phyloP scores from a whole-genome alignment of 2,888 invertebrate genomes.

The Ceratothoa steindachneri region DNA sequence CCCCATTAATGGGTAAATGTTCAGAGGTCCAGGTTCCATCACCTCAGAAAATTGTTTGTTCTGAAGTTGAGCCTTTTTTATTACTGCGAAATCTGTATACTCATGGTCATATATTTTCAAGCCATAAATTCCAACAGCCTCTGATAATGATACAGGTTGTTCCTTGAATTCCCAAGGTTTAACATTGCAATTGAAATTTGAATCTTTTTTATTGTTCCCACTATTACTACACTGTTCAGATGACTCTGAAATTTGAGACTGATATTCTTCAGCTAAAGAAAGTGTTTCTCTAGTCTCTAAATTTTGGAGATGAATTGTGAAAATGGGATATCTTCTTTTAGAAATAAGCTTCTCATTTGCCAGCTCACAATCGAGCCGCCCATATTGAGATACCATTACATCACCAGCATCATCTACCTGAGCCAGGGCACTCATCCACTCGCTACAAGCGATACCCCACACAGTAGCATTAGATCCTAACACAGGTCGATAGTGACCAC shows the following conservation, averaged over 20 bases:
- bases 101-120: conserved; percentile 25
- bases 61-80: conserved; percentile 42
- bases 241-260: background rate
- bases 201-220: background rate
- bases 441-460: conserved; percentile 50
- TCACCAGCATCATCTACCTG: conserved; percentile 59
- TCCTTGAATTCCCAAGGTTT: conserved; percentile 44
- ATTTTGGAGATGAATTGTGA: conserved; percentile 18
- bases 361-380: conserved; percentile 52
- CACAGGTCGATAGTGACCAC: conserved; percentile 21
- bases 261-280: conserved; percentile 32
- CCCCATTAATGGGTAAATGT: conserved; percentile 53
- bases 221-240: background rate
- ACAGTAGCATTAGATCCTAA: conserved; percentile 27
- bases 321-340: conserved; percentile 25
- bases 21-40: conserved; percentile 50
- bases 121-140: conserved; percentile 26
- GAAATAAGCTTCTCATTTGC: conserved; percentile 33
- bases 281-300: background rate
- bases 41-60: conserved; percentile 48
- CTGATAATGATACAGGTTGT: conserved; percentile 14
- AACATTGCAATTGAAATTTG: conserved; percentile 27
- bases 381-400: conserved; percentile 55
- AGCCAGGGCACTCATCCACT: conserved; percentile 58
- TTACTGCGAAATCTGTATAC: conserved; percentile 35